Evolutionary conservation across 2,113 vertebrate genomes (phyloP).

Genomic region (Connochaetes taurinus): DNA sequence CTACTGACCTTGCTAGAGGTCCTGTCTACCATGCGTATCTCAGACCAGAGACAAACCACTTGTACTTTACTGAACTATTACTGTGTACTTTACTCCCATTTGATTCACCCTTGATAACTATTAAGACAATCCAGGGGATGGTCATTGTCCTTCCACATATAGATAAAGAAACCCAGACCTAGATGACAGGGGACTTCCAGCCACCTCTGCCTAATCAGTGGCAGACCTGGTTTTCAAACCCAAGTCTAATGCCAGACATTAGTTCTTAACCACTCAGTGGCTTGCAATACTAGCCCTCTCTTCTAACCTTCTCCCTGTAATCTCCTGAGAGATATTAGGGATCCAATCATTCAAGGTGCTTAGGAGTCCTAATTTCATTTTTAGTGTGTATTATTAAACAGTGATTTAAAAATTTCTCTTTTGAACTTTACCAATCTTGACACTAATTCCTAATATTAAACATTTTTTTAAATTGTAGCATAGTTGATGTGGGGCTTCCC

Average conservation of each 20-base stretch:
- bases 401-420: neutral
- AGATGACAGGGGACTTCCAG: neutral
- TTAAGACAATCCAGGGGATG: neutral
- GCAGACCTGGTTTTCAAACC: neutral
- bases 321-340: neutral
- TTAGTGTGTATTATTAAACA: neutral
- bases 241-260: neutral
- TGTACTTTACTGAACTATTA: neutral
- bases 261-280: neutral
- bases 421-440: neutral
- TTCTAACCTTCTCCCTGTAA: neutral
- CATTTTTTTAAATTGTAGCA: neutral
- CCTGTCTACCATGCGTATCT: neutral
- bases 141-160: neutral
- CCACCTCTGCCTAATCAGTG: neutral
- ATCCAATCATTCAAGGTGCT: neutral
- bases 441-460: neutral
- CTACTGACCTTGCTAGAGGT: neutral
- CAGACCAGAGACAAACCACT: neutral
- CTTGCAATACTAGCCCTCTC: neutral
- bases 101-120: neutral
- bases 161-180: neutral
- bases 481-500: neutral
- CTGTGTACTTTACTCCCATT: neutral
- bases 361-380: neutral